Evolutionary conservation across 1,140 invertebrate species (phyloP), one percentile per base, ranked within the genome.

Genomic region (Globodera ellingtonae): DNA sequence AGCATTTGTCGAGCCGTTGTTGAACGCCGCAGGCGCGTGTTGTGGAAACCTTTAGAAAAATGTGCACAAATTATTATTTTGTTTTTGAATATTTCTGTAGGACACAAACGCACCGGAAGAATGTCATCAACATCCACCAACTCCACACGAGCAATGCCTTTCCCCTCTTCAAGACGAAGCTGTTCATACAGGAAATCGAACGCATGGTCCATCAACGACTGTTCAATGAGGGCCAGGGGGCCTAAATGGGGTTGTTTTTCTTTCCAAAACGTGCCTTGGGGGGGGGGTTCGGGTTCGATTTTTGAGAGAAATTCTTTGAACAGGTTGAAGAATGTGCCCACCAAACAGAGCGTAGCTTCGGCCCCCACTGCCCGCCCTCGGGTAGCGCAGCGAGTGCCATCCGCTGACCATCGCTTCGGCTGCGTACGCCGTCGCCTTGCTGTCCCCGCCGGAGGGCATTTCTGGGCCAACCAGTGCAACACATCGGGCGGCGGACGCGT

Each of bases 331-430:
- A 13, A 10, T 35, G 35, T 2, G 44, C 80, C 9, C 35, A 88
- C 86, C 87, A 65, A 84, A 24, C 21, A 88, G 84, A 35, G 85
- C 72, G 77, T 88, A 88, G 65, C 81, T 86, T 46, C 87, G 70
- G 47, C 83, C 73, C 7, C 87, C 87, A 70, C 76, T 75, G 52
- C 81, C 73, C 18, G 82, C 72, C 59, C 79, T 80, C 52, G 87
- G 87, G 80, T 82, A 82, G 21, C 81, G 50, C 4, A 89, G 13
- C 15, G 87, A 82, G 24, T 83, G 72, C 87, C 87, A 88, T 50
- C 75, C 44, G 24, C 82, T 72, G 4, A 87, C 83, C n/a, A 88
- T 35, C 56, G 87, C 80, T 80, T 85, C 87, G 5, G 75, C 66
- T 15, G 66, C 6, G 35, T 73, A 77, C 47, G n/a, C 24, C 9